Evolutionary conservation across 2,797 vertebrate species (phyloP).

Genomic region (Microhierax caerulescens): DNA sequence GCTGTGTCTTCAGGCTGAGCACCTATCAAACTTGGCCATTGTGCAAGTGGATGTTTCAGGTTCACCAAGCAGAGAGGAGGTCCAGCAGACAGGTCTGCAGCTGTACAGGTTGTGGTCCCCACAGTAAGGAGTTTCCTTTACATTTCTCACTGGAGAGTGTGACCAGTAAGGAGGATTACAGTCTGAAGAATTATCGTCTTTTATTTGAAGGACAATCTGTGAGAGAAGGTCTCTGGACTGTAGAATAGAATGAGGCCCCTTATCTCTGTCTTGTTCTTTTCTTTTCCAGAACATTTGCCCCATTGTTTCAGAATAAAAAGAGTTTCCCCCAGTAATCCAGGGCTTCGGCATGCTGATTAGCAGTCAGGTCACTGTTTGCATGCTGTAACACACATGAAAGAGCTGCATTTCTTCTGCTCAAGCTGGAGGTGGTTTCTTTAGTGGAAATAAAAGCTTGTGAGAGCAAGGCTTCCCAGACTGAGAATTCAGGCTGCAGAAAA

Average conservation of each 20-base stretch:
- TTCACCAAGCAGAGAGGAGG: rapidly evolving
- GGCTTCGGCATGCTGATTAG: neutral
- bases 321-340: conserved; percentile 8
- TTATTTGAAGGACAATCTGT: neutral
- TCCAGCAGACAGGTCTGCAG: neutral
- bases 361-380: conserved; percentile 20
- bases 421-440: conserved; percentile 2
- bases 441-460: conserved; percentile 15
- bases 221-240: conserved; percentile 2
- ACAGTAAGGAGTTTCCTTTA: neutral
- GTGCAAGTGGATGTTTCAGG: neutral
- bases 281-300: conserved; percentile 38
- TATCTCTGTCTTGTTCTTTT: neutral
- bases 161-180: neutral
- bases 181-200: neutral
- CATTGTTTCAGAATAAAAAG: conserved; percentile 44
- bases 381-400: conserved; percentile 26
- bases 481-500: neutral
- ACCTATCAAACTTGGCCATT: neutral
- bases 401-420: conserved; percentile 16
- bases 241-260: neutral
- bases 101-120: neutral
- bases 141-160: neutral
- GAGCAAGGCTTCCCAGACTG: neutral
- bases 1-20: neutral